These are phyloP conservation scores for Euglossa dilemma DNA, from an alignment of 1,140 invertebrate species.

Conservation along the genomic window DNA sequence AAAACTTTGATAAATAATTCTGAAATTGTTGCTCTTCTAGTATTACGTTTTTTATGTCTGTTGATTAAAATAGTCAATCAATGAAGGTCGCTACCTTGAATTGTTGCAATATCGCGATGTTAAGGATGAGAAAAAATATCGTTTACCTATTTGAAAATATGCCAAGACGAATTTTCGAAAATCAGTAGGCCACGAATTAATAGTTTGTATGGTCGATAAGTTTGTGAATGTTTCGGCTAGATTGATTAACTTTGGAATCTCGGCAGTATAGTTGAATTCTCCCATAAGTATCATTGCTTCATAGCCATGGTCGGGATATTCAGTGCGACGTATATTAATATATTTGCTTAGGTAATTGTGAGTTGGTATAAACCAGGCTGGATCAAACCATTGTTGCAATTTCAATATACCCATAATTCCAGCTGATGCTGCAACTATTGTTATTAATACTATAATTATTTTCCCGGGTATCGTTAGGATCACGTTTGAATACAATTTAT, in stretches of 20 bases:
- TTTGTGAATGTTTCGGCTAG: constrained; percentile 83
- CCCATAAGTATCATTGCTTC: constrained; percentile 87
- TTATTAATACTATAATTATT: constrained; percentile 83
- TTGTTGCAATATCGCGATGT: neutral
- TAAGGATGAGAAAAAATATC: neutral
- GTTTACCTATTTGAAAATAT: constrained; percentile 79
- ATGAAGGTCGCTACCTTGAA: neutral
- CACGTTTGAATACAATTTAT: constrained; percentile 84
- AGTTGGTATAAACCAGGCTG: constrained; percentile 89
- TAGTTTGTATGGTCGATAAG: constrained; percentile 81
- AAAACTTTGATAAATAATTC: constrained; percentile 86
- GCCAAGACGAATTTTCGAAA: constrained; percentile 85
- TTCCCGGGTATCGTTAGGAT: constrained; percentile 85
- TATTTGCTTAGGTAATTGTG: constrained; percentile 87
- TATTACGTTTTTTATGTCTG: constrained; percentile 69
- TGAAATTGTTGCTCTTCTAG: constrained; percentile 84
- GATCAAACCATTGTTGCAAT: constrained; percentile 90
- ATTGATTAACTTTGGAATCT: constrained; percentile 85
- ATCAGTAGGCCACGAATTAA: constrained; percentile 85
- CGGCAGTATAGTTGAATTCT: constrained; percentile 85
- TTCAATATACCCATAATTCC: constrained; percentile 84
- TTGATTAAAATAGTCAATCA: neutral
- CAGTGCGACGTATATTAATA: constrained; percentile 81
- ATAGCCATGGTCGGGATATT: constrained; percentile 86
- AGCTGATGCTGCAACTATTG: constrained; percentile 83